Conservation (phyloP, 1,140 invertebrate species). For the Meloidogyne floridensis region DNA sequence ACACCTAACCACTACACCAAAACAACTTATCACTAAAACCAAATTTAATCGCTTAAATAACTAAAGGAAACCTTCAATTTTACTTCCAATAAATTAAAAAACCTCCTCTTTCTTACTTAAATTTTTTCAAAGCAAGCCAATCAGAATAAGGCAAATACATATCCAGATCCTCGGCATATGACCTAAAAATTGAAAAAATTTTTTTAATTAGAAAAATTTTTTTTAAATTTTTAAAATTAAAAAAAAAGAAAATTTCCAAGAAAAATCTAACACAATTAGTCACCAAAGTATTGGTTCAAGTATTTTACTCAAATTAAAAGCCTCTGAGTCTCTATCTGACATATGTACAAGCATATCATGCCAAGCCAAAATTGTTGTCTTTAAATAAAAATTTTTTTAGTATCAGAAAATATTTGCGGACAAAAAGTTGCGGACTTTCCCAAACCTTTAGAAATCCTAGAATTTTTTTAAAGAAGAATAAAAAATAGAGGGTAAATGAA, state of each 20-base stretch:
- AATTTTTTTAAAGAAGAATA: not conserved
- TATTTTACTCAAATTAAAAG: slow-evolving; percentile 50
- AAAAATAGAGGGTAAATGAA: too few relatives aligned
- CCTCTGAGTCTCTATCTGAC: slow-evolving; percentile 33
- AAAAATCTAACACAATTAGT: not conserved
- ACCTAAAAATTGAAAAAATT: slow-evolving; percentile 18
- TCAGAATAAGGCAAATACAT: slow-evolving; percentile 57
- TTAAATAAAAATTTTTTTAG: not conserved
- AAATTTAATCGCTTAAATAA: not conserved
- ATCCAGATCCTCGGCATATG: slow-evolving; percentile 64
- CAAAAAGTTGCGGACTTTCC: not conserved
- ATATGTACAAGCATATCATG: slow-evolving; percentile 58
- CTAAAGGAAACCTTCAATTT: not conserved
- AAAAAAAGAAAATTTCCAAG: not conserved
- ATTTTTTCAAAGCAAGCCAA: slow-evolving; percentile 59
- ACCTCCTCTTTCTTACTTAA: slow-evolving; percentile 18
- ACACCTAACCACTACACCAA: too few relatives aligned
- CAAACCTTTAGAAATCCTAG: not conserved
- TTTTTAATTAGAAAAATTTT: too few relatives aligned
- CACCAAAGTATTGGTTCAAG: slow-evolving; percentile 61
- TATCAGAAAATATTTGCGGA: not conserved
- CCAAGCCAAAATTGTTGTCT: slow-evolving; percentile 60
- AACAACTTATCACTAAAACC: too few relatives aligned
- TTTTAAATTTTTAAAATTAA: not conserved
- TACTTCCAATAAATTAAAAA: not conserved